Evolutionary conservation across 2,113 vertebrate genomes (phyloP).

Genomic region (Callopanchax toddi): DNA sequence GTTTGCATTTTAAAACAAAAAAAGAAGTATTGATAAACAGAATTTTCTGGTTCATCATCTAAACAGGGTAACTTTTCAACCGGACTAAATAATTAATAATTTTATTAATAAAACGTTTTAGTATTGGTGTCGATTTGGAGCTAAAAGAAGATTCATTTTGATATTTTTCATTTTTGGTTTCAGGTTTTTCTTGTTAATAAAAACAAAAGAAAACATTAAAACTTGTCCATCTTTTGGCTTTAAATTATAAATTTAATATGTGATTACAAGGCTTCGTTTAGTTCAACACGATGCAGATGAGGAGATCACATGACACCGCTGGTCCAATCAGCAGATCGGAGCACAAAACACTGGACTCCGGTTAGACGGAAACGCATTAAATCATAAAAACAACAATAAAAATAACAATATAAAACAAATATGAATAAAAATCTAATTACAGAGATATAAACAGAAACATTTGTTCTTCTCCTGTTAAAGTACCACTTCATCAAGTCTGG

Average conservation of each 20-base stretch:
- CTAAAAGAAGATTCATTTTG: no score
- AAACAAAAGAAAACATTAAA: background rate
- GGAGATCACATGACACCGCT: constrained; percentile 50
- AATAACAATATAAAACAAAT: constrained; percentile 49
- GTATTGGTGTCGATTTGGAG: no score
- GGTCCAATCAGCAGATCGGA: constrained; percentile 64
- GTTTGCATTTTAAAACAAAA: no score
- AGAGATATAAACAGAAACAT: constrained; percentile 64
- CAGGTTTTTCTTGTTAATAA: background rate
- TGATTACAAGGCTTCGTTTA: constrained; percentile 1
- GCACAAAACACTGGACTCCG: constrained; percentile 41
- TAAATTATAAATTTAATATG: constrained; percentile 35
- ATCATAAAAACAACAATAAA: constrained; percentile 12
- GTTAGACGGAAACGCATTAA: constrained; percentile 23
- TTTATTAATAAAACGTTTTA: no score
- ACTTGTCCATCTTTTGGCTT: background rate
- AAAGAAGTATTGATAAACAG: no score
- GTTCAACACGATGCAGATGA: constrained; percentile 16
- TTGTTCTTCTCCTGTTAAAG: constrained; percentile 42
- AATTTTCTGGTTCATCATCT: no score
- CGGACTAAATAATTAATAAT: background rate
- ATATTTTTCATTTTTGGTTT: no score
- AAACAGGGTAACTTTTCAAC: background rate
- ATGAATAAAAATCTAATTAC: constrained; percentile 64
- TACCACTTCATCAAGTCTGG: constrained; percentile 58